Evolutionary conservation across 2,888 invertebrate genomes (phyloP).

Genomic region (Zhengitettix transpicula): DNA sequence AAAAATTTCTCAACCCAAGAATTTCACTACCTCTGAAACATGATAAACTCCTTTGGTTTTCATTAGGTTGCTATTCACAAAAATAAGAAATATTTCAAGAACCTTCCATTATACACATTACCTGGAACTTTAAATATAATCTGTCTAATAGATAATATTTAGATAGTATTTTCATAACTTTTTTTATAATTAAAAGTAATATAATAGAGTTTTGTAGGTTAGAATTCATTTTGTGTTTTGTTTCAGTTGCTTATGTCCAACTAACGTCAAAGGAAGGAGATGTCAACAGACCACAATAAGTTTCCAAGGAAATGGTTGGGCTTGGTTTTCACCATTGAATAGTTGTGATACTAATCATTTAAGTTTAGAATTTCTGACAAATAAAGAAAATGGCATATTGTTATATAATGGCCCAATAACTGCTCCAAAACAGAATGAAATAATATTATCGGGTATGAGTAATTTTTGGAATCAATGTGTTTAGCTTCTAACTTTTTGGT

Average conservation of each 20-base stretch:
- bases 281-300: slow-evolving; percentile 40
- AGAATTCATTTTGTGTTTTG: neutral
- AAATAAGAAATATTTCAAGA: too few species aligned
- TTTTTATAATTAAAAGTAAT: too few species aligned
- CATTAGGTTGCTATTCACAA: too few species aligned
- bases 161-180: too few species aligned
- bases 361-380: slow-evolving; percentile 37
- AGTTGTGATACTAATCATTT: slow-evolving; percentile 37
- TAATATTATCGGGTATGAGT: slow-evolving; percentile 15
- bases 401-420: slow-evolving; percentile 41
- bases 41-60: too few species aligned
- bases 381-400: slow-evolving; percentile 31
- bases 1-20: too few species aligned
- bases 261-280: slow-evolving; percentile 36
- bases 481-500: neutral
- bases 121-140: too few species aligned
- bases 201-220: too few species aligned
- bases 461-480: neutral
- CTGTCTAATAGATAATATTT: too few species aligned
- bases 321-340: slow-evolving; percentile 38
- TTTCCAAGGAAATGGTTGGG: slow-evolving; percentile 37
- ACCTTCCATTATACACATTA: too few species aligned
- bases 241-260: slow-evolving; percentile 30
- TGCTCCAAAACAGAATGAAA: slow-evolving; percentile 25
- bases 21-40: too few species aligned